Evolutionary conservation across 2,113 vertebrate genomes (phyloP).

Genomic region (Actenoides hombroni): DNA sequence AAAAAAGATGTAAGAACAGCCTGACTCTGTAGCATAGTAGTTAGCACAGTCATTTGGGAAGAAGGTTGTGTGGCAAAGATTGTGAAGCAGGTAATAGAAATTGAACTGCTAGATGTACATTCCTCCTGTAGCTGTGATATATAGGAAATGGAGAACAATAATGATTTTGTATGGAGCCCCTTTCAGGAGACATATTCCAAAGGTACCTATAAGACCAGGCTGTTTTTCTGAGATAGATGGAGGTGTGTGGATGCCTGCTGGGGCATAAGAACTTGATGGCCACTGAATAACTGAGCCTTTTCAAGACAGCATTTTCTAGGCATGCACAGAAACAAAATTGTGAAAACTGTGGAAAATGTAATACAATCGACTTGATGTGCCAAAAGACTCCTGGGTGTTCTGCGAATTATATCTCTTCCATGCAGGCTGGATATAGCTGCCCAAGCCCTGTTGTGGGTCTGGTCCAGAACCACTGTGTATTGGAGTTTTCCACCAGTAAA

Average conservation of each 20-base stretch:
- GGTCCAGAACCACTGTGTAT: neutral
- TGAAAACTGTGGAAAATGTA: neutral
- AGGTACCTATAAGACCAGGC: neutral
- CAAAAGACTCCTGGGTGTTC: constrained; percentile 37
- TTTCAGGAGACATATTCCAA: neutral
- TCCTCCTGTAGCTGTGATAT: neutral
- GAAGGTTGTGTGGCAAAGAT: neutral
- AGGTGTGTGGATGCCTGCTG: neutral
- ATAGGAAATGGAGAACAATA: neutral
- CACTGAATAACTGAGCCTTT: neutral
- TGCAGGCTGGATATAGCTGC: neutral
- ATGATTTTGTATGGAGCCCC: neutral
- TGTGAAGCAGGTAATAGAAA: neutral
- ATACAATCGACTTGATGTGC: neutral
- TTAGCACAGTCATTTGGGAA: neutral
- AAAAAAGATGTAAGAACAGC: neutral
- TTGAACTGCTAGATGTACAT: neutral
- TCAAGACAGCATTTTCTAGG: neutral
- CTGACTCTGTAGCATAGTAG: neutral
- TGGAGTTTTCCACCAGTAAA: neutral
- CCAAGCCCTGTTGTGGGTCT: neutral
- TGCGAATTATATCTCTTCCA: constrained; percentile 18
- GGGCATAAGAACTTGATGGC: neutral
- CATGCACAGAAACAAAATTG: neutral
- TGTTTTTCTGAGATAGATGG: neutral